A percentile compares a stretch with the other conserved stretches of the same genome.
Conservation (phyloP, 2,797 vertebrate genomes). For the Spea hammondii region DNA sequence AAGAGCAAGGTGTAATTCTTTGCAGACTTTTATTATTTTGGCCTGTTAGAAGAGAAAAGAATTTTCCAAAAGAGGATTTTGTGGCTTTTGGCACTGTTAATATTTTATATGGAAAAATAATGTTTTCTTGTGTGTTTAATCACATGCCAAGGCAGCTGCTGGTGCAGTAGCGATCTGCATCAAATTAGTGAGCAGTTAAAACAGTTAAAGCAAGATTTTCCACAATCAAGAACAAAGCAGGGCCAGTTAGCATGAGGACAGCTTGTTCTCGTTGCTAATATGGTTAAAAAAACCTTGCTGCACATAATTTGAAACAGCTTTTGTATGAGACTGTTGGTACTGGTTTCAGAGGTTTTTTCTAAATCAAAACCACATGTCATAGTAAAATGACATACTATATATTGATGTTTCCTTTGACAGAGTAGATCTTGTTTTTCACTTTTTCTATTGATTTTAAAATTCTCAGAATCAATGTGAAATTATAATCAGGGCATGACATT, state of each 20-base stretch:
- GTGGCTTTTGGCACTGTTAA: constrained; percentile 65
- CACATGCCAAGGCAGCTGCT: constrained; percentile 74
- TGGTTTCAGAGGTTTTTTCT: constrained; percentile 63
- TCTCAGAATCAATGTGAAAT: not conserved
- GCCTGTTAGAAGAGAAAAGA: constrained; percentile 51
- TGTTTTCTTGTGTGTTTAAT: constrained; percentile 70
- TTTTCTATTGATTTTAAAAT: constrained; percentile 64
- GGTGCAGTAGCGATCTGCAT: constrained; percentile 75
- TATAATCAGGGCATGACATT: not conserved
- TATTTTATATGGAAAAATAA: constrained; percentile 72
- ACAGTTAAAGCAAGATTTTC: constrained; percentile 84
- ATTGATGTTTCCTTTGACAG: constrained; percentile 58
- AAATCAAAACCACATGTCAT: constrained; percentile 73
- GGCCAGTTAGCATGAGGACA: constrained; percentile 74
- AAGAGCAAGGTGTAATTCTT: constrained; percentile 58
- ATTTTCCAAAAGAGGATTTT: constrained; percentile 61
- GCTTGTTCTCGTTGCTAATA: constrained; percentile 82
- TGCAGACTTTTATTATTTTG: constrained; percentile 57
- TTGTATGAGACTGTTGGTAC: constrained; percentile 61
- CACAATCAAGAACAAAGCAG: constrained; percentile 81
- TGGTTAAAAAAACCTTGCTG: constrained; percentile 75
- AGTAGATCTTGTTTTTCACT: constrained; percentile 48
- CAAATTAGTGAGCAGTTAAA: constrained; percentile 79
- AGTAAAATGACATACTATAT: constrained; percentile 70
- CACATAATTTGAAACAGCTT: constrained; percentile 77